Evolutionary conservation across 2,113 vertebrate species (phyloP), one percentile per base, ranked within the genome.

Genomic region (Etia nguti): DNA sequence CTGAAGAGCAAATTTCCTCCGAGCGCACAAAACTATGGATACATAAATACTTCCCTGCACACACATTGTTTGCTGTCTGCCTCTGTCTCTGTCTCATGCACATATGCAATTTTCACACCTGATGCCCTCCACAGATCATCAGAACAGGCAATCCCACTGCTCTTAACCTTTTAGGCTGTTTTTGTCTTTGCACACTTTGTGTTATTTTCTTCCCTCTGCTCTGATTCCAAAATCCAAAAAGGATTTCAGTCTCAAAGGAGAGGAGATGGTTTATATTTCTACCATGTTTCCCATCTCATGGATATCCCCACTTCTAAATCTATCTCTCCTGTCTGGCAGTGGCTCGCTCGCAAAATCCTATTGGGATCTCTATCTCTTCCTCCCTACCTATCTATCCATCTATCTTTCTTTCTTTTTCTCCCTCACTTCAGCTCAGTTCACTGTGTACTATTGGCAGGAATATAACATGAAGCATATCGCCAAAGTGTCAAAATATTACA

Each of bases 401-500:
- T 77, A 20, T 50, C 16, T 77, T 50, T 75, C 88, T 55, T 29
- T 11, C 50, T 84, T 9, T 80, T 46, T 83, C 82, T 29, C 4
- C 41, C 52, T 59, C 79, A 77, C 57, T 56, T 86, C 43, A 60
- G 52, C 52, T 90, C 80, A 86, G n/a, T 86, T 80, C 80, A 65
- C 15, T 41, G 2, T 83, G 57, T 60, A 48, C 62, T 43, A 77
- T 70, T 82, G 79, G 83, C 80, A 77, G 70, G 46, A 84, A 82
- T 82, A 85, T 79, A 48, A 88, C 83, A 90, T 86, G 90, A 89
- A 87, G 50, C 77, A 41, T 68, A 90, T 88, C 22, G 86, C 84
- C 60, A 70, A 88, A 87, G 79, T 88, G 87, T 92, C 87, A 88
- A 82, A 91, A 82, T 81, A 59, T 89, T 85, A 79, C 52, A 59